A percentile compares a stretch with the other conserved stretches of the same genome.
These are phyloP conservation scores for Stegana nigrithorax DNA, from an alignment of 2,888 invertebrate genomes.

Conservation along the genomic window DNA sequence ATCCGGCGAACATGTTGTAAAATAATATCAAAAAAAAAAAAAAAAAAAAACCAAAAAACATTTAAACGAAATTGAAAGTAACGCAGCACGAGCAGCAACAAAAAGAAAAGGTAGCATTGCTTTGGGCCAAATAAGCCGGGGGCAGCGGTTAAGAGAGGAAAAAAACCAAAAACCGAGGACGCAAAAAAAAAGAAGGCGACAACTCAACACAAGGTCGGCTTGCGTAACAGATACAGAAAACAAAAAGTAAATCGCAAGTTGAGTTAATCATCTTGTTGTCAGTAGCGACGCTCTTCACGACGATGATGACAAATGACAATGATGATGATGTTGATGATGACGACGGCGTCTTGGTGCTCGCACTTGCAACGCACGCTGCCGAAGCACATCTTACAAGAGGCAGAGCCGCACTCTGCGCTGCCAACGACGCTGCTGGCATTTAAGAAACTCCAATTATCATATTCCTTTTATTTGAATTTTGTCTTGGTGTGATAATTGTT, in stretches of 20 bases:
- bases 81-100: background rate
- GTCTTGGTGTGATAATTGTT: slow-evolving; percentile 4
- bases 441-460: too few species aligned
- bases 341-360: too few species aligned
- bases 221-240: slow-evolving; percentile 12
- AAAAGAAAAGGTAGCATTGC: background rate
- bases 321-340: background rate
- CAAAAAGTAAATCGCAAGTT: background rate
- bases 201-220: slow-evolving; percentile 8
- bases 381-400: background rate
- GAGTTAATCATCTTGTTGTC: too few species aligned
- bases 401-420: too few species aligned
- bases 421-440: too few species aligned
- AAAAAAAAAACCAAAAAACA: background rate
- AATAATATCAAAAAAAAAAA: too few species aligned
- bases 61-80: slow-evolving; percentile 17
- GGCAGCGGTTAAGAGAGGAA: background rate
- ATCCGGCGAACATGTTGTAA: slow-evolving; percentile 3
- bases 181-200: too few species aligned
- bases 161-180: background rate
- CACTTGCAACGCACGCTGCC: too few species aligned
- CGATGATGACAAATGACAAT: too few species aligned
- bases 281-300: too few species aligned
- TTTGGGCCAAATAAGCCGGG: background rate
- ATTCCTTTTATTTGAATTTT: too few species aligned